Percentiles rank a stretch among this genome's conserved stretches.
These are phyloP conservation scores for Dascyllus trimaculatus DNA, from an alignment of 2,113 vertebrate genomes.

Conservation along the genomic window DNA sequence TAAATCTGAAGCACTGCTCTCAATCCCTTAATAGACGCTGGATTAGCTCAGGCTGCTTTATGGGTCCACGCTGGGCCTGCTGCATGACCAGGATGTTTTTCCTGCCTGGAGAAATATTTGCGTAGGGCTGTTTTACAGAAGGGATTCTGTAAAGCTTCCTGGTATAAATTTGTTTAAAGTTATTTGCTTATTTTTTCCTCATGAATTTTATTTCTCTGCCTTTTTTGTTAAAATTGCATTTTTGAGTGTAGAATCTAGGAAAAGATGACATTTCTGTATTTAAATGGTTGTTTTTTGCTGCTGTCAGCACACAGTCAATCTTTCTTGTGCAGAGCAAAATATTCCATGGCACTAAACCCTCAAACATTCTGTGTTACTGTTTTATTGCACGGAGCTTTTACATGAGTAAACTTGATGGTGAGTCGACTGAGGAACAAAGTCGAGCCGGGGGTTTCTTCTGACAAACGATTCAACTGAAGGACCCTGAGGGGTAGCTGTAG, in stretches of 20 bases:
- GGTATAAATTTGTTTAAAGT: not conserved
- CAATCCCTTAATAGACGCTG: constrained; percentile 36
- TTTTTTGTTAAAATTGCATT: not conserved
- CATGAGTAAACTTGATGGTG: too few relatives aligned
- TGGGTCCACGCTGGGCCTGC: not conserved
- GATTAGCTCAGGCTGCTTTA: constrained; percentile 42
- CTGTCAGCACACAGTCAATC: not conserved
- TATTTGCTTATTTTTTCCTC: not conserved
- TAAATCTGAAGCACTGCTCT: constrained; percentile 37
- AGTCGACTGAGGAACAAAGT: too few relatives aligned
- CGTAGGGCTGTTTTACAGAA: not conserved
- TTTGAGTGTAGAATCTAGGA: not conserved
- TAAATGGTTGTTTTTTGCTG: not conserved
- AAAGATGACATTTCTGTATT: not conserved
- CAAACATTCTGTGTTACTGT: too few relatives aligned
- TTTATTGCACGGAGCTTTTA: too few relatives aligned
- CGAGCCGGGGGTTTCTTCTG: too few relatives aligned
- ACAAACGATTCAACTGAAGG: too few relatives aligned
- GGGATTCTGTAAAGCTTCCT: not conserved
- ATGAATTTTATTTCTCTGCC: not conserved
- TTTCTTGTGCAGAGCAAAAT: not conserved
- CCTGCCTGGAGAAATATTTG: not conserved
- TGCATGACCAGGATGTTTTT: not conserved
- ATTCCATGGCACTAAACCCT: not conserved
- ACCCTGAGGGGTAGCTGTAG: too few relatives aligned